Evolutionary conservation across 2,797 vertebrate genomes (phyloP), one percentile per base, ranked within the genome.

Genomic region (Heliangelus exortis): DNA sequence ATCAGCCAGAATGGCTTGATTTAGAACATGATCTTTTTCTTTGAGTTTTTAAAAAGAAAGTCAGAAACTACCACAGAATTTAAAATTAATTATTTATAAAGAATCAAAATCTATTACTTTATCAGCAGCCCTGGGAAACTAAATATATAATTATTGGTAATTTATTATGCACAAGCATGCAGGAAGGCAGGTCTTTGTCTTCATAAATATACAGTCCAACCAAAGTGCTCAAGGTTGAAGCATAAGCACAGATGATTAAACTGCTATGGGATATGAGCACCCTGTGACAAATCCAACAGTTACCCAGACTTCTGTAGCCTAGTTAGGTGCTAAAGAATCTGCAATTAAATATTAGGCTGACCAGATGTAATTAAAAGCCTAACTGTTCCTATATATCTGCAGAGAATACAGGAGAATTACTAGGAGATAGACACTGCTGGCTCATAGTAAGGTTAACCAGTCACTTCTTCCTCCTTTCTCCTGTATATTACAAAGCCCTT

Each of bases 361-460:
- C 57, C 88, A 90, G 54, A 31, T 26, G 19, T 83, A 87, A 95
- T 91, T 88, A 93, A 83, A 89, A 90, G 68, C 23, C 3, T 84
- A 96, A 95, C 92, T 94, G 86, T 95, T 90, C 78, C 57, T 36
- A 58, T 69, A 7, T 77, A 89, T 90, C 86, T 79, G 50, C 86
- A 90, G 84, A 82, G 85, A 89, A 92, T 85, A 61, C 22, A 71
- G 68, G 68, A 94, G 50, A 68, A 54, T 58, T 74, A 61, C 45
- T 58, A n/a, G 50, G 65, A 74, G 89, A 68, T 31, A 47, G 67
- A 85, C 92, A 54, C 57, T 36, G 10, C 59, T 73, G 80, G 48
- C 54, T 89, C 72, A 74, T 76, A 93, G 63, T n/a, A 90, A 16
- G 20, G 31, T 76, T 92, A 66, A 34, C 55, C 88, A 63, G 77